These are phyloP conservation scores for Caenorhabditis briggsae DNA, from an alignment of 1,140 invertebrate species.

Conservation along the genomic window DNA sequence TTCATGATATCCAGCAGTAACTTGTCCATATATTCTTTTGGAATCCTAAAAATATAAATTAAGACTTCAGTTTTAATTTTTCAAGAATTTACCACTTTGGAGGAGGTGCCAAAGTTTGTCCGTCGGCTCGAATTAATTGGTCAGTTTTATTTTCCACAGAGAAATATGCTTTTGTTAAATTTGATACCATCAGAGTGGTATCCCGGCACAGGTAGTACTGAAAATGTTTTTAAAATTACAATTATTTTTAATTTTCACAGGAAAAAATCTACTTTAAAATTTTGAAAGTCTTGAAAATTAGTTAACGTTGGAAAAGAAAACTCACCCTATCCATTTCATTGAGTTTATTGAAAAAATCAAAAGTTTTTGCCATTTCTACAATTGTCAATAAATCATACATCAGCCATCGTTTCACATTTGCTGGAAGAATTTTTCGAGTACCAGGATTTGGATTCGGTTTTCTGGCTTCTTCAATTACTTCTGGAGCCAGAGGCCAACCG, in stretches of 20 bases:
- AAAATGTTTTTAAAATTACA: neutral
- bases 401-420: slow-evolving; percentile 20
- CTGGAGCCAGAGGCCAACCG: slow-evolving; percentile 13
- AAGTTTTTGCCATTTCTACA: slow-evolving; percentile 28
- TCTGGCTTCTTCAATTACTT: neutral
- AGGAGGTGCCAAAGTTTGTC: neutral
- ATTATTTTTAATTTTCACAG: neutral
- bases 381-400: slow-evolving; percentile 31
- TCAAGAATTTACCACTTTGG: slow-evolving; percentile 12
- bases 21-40: neutral
- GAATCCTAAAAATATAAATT: slow-evolving; percentile 3
- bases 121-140: slow-evolving; percentile 2
- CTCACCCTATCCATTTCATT: slow-evolving; percentile 17
- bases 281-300: neutral
- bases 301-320: too few relatives aligned
- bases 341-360: slow-evolving; percentile 28
- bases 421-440: neutral
- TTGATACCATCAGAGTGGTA: slow-evolving; percentile 16
- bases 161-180: neutral
- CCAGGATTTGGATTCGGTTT: neutral
- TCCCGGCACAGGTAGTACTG: slow-evolving; percentile 34
- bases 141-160: slow-evolving; percentile 32
- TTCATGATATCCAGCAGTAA: neutral
- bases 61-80: too few relatives aligned
- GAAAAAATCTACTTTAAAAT: too few relatives aligned